A percentile compares a stretch with the other conserved stretches of the same genome.
phyloP scores from a whole-genome alignment of 2,113 vertebrate species.

The Sterna hirundo region DNA sequence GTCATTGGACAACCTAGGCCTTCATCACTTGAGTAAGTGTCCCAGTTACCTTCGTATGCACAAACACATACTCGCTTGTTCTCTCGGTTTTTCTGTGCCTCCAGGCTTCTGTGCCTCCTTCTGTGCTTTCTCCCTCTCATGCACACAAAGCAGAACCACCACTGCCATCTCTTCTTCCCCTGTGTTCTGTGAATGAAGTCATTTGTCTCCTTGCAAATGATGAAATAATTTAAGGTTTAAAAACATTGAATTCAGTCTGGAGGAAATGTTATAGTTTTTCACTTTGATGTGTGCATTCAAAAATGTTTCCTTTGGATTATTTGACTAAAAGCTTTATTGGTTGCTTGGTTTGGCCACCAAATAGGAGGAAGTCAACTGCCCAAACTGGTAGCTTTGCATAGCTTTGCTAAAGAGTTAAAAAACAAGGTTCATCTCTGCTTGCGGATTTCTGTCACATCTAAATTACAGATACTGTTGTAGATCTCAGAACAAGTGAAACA shows the following conservation, averaged over 20 bases:
- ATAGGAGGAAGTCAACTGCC: neutral
- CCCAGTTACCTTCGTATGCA: neutral
- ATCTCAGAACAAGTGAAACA: neutral
- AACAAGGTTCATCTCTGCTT: neutral
- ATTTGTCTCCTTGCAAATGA: neutral
- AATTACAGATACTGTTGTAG: neutral
- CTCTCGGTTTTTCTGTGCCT: neutral
- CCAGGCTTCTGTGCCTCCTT: neutral
- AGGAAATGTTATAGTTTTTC: neutral
- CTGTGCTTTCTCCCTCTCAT: neutral
- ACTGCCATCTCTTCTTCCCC: neutral
- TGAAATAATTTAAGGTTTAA: neutral
- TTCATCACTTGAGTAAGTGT: neutral
- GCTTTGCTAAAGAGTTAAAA: neutral
- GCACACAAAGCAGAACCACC: neutral
- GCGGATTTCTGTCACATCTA: neutral
- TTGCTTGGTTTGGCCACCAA: neutral
- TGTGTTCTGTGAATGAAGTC: neutral
- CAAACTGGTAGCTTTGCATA: neutral
- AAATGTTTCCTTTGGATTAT: neutral
- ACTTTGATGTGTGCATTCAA: neutral
- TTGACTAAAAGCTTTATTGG: neutral
- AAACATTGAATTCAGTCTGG: neutral
- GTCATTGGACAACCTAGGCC: neutral
- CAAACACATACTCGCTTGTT: fast-evolving